Evolutionary conservation across 2,113 vertebrate genomes (phyloP), one percentile per base, ranked within the genome.

Genomic region (Nestor notabilis): DNA sequence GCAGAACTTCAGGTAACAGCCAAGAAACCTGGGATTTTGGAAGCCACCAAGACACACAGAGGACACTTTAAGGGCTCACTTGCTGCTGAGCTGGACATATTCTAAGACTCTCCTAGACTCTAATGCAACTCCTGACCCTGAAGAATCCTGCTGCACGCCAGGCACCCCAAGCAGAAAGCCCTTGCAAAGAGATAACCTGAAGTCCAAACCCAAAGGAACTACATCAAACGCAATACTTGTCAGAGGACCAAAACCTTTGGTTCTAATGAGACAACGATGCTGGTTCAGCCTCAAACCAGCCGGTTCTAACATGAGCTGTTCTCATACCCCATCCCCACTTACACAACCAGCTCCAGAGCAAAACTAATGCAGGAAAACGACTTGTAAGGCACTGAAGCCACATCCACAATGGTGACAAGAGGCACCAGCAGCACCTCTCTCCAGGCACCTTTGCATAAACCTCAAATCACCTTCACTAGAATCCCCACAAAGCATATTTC

Each of bases 371-470:
- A 29, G 7, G 8, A 6, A 37, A 89, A 27, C 1, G 25, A 37
- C 19, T 13, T 11, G 11, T 47, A 49, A 61, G 24, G 8, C 27
- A 29, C 56, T 5, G 3, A 66, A 50, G 5, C 33, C 75, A 50
- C 1, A 0, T 1, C 24, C 2, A 7, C 13, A 25, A 46, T 0
- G 0, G 4, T 7, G 64, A 68, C 68, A 75, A 55, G 49, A 65
- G 41, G 68, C 60, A 69, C 10, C 56, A 55, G 63, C 18, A 52
- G 25, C 43, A 33, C 8, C 19, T 70, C 61, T 74, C n/a, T 33
- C 0, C 0, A n/a, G 21, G 49, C 43, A 52, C 5, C 66, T 27
- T 39, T 7, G 23, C 39, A 28, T 0, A 0, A 55, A 18, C 50
- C 50, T 58, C 66, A 11, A 44, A 64, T 16, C 1, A 0, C 39